Evolutionary conservation across 2,797 vertebrate species (phyloP), one percentile per base, ranked within the genome.

Genomic region (Odontamblyopus lacepedii): DNA sequence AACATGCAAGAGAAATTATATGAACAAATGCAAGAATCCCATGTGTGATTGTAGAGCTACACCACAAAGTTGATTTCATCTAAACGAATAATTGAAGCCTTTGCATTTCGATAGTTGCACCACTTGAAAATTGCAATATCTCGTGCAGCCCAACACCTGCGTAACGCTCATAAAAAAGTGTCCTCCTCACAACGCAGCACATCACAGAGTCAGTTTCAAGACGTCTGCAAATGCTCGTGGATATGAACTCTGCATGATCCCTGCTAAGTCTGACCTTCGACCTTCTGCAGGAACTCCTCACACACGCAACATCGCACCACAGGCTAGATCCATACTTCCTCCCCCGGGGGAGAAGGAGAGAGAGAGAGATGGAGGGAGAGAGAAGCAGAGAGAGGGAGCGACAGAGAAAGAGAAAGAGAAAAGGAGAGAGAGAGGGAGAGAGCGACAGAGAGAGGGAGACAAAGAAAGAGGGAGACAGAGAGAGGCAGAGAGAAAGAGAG

Each of bases 161-260:
- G 7, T 35, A 18, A n/a, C 19, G 35, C 29, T 35, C 0, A 32
- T 19, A 15, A 1, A 26, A 64, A 30, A 32, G 5, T 12, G 26
- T 38, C 35, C 65, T 53, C 27, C 38, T 26, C 41, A 11, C 48
- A 6, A 29, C 50, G 32, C 50, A 11, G 29, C 1, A 19, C 13
- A 48, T 8, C 50, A 53, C 18, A 53, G 65, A 67, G 65, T 6
- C 8, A 23, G 50, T n/a, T 38, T 38, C 1, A 38, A 32, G 48
- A 66, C 53, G 48, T 32, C 64, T 30, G 26, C 18, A 51, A 67
- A 50, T n/a, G 48, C 48, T 32, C 6, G 44, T 67, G 27, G 48
- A 67, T 67, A 23, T 67, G 65, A 67, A 67, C 65, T 67, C 65
- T 13, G 65, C 48, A 16, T 32, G 65, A 67, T 53, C 27, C 26